Evolutionary conservation across 2,888 invertebrate genomes (phyloP), one percentile per base, ranked within the genome.

Genomic region (Dioctria linearis): DNA sequence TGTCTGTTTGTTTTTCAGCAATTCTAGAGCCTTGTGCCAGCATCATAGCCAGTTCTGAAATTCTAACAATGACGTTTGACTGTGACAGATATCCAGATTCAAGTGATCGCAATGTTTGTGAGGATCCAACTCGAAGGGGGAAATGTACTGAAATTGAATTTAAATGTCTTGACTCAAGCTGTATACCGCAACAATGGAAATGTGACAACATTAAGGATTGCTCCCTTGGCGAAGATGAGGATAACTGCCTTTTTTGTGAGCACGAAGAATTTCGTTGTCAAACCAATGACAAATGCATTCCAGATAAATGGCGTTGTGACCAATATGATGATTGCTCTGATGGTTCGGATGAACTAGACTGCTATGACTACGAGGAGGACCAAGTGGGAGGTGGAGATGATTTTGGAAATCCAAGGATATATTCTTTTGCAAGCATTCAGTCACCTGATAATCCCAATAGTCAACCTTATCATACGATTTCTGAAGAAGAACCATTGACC

Each of bases 21-120:
- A 91, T 93, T 63, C 88, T 91, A 43, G 93, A 93, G 83, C 89
- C 90, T 81, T 93, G 93, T 84, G 91, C 92, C 3, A 91, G 91
- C 25, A 88, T 90, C 75, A 91, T 93, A 69, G 90, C 92, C 3
- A 90, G 90, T 37, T 91, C 91, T 49, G 88, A 90, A 80, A 86
- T 88, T 54, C 86, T 93, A 49, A 89, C 89, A 0, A 87, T 90
- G 5, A 90, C 91, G 39, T 93, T 93, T 85, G 90, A 91, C 84
- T 94, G 93, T 86, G 90, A 90, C 75, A 90, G 90, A 67, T 94
- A 93, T 86, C 91, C 92, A 0, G 91, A 90, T 66, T 88, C 88
- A 2, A 88, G 87, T 54, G 91, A 92, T 85, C 86, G 88, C 0
- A 87, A 87, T 80, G 88, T 88, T 40, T 93, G 93, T 84, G 89